Base-by-base conservation (phyloP, 2,888 invertebrate genomes). In the Trichopoda pennipes region DNA sequence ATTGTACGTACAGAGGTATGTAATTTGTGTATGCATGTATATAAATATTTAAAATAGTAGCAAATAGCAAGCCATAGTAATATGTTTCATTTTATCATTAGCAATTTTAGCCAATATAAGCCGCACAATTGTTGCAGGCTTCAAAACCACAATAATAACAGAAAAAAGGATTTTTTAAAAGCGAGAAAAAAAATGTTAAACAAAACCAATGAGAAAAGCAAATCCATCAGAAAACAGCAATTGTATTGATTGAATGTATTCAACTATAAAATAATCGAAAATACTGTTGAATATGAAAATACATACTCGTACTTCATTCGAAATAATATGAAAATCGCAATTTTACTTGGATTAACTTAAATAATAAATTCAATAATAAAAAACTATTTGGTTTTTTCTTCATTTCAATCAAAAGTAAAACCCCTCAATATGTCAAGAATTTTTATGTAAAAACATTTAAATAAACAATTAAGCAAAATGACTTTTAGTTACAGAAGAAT, bases 51-150 rank as follows among this genome's bases (percentile, higher is more conserved):
- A 55, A 77, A 35, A 77, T 6, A 72, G 72, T 47, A 60, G 38
- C 68, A 61, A n/a, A 32, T 58, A 58, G 12, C 51, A 44, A 42
- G 69, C 55, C 53, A 47, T 56, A 63, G 76, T 73, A 81, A 68
- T 72, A 77, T 72, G 66, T 72, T 79, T 55, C 53, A 60, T 79
- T 82, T 79, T 63, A 79, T 82, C 82, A 82, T 79, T 79, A 73
- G 75, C 69, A 75, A 80, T 80, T 69, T 80, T 73, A 76, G 72
- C 72, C 72, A 68, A 73, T 73, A 66, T 74, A 75, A 79, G 79
- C 82, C 82, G 75, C 82, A 82, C 82, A 79, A 82, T 79, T 82
- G 82, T 82, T 82, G 82, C 82, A 70, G 82, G 79, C 79, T 79
- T 72, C 66, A 44, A 66, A 79, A 82, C 82, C 82, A 72, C 79